Evolutionary conservation across 2,888 invertebrate species (phyloP).

Genomic region (Chloroclystis v-ata): DNA sequence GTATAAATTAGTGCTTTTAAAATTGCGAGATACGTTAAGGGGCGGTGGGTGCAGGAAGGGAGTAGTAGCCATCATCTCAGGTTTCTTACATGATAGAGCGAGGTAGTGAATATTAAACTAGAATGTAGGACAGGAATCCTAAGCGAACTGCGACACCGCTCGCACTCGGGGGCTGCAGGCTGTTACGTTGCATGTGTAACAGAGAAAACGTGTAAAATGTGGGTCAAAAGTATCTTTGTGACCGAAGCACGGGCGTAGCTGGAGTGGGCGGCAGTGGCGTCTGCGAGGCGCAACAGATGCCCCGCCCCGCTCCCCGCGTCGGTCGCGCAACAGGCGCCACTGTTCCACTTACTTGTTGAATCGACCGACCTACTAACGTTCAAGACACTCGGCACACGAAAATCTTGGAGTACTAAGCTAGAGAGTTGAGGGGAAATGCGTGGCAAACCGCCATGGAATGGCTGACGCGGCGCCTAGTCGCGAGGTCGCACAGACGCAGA

Average conservation of each 20-base stretch:
- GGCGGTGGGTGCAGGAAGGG: neutral
- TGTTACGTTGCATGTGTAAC: slow-evolving; percentile 32
- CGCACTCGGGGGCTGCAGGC: slow-evolving; percentile 26
- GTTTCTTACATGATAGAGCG: slow-evolving; percentile 17
- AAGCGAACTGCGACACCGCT: slow-evolving; percentile 22
- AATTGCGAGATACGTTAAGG: no score
- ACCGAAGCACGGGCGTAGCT: slow-evolving; percentile 50
- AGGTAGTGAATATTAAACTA: slow-evolving; percentile 16
- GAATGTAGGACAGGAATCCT: slow-evolving; percentile 14
- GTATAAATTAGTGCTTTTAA: no score
- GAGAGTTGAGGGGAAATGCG: slow-evolving; percentile 33
- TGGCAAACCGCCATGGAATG: slow-evolving; percentile 11
- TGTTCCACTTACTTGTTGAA: slow-evolving; percentile 74
- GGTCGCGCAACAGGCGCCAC: slow-evolving; percentile 68
- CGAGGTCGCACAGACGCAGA: neutral
- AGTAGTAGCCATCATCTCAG: slow-evolving; percentile 13
- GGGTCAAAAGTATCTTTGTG: slow-evolving; percentile 62
- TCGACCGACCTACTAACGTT: slow-evolving; percentile 77
- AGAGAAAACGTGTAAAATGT: slow-evolving; percentile 34
- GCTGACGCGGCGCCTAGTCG: slow-evolving; percentile 12
- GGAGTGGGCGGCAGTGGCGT: slow-evolving; percentile 66
- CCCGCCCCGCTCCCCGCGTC: slow-evolving; percentile 45
- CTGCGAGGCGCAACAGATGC: slow-evolving; percentile 73
- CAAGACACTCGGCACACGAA: slow-evolving; percentile 55
- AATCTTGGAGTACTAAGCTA: slow-evolving; percentile 35